Evolutionary conservation across 1,140 invertebrate genomes (phyloP).

Genomic region (Lanistes nyassanus): DNA sequence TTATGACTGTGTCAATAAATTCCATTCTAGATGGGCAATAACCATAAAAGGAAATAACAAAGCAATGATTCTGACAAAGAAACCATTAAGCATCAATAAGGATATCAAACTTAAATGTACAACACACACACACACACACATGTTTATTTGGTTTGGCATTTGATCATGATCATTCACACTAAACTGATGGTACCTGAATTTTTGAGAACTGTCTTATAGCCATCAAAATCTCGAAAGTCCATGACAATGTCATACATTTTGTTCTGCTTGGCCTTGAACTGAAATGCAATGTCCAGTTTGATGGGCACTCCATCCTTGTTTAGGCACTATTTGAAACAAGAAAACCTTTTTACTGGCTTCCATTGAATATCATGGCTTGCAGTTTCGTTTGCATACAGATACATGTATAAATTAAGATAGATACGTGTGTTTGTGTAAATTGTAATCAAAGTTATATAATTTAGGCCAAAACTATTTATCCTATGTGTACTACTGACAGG

Average conservation of each 20-base stretch:
- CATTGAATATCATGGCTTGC: too few relatives aligned
- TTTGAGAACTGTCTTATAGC: conserved; percentile 52
- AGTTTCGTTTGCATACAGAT: background rate
- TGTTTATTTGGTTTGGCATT: too few relatives aligned
- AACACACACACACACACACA: background rate
- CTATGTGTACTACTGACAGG: background rate
- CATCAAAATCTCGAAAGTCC: conserved; percentile 57
- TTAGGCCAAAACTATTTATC: background rate
- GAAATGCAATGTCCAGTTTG: conserved; percentile 54
- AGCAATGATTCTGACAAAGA: background rate
- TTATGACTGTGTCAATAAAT: too few relatives aligned
- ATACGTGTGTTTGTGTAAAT: background rate
- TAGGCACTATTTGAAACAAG: conserved; percentile 46
- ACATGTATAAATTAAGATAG: background rate
- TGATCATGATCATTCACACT: too few relatives aligned
- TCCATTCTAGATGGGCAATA: too few relatives aligned
- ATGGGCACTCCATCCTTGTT: conserved; percentile 62
- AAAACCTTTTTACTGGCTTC: background rate
- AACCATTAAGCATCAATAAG: background rate
- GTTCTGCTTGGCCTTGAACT: conserved; percentile 51
- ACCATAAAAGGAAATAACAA: background rate
- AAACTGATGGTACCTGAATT: conserved; percentile 39
- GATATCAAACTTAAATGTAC: background rate
- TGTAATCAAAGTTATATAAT: background rate
- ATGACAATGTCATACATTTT: conserved; percentile 50